These are phyloP conservation scores for Archivesica marissinica DNA, from an alignment of 1,140 invertebrate species.

Conservation along the genomic window DNA sequence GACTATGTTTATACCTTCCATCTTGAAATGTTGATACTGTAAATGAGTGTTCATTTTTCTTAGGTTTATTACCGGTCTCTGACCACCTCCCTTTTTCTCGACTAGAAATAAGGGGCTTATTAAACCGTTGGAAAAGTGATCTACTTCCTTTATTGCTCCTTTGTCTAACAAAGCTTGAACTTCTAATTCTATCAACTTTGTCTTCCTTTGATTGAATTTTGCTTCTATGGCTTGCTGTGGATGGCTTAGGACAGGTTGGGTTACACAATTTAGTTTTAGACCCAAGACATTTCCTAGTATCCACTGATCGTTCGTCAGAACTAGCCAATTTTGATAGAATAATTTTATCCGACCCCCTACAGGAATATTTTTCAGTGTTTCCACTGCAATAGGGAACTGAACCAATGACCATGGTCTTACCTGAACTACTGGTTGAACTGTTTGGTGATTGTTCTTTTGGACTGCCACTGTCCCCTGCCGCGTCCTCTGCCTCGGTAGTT, in stretches of 20 bases:
- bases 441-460: neutral
- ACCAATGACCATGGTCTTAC: too few relatives aligned
- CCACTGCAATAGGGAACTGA: neutral
- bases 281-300: constrained; percentile 41
- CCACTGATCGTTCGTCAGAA: constrained; percentile 20
- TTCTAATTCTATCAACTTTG: constrained; percentile 35
- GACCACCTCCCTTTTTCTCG: constrained; percentile 40
- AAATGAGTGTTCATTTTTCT: constrained; percentile 28
- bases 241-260: neutral
- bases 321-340: constrained; percentile 9
- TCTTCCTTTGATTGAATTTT: neutral
- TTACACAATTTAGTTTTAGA: constrained; percentile 21
- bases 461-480: neutral
- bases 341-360: constrained; percentile 4
- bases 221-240: neutral
- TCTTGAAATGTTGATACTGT: constrained; percentile 59
- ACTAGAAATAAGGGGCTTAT: constrained; percentile 47
- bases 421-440: neutral
- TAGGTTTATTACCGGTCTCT: constrained; percentile 40
- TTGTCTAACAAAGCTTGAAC: constrained; percentile 30
- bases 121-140: neutral
- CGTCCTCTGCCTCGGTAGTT: neutral
- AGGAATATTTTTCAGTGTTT: neutral
- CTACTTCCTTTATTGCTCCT: constrained; percentile 35
- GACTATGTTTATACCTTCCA: constrained; percentile 53